Evolutionary conservation across 2,797 vertebrate species (phyloP).

Genomic region (Distichodus sexfasciatus): DNA sequence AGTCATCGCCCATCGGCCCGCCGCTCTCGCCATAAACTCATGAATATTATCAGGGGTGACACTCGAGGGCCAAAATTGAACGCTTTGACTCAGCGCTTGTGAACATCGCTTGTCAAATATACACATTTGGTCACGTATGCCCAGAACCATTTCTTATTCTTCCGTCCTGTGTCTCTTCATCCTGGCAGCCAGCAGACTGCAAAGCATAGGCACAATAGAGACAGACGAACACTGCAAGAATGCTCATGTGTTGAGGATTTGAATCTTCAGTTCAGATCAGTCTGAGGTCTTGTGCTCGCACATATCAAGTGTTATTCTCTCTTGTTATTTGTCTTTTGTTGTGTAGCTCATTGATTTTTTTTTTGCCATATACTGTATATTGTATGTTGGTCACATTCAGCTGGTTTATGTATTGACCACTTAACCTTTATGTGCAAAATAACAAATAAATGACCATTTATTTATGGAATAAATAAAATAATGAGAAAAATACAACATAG

Average conservation of each 20-base stretch:
- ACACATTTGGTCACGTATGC: background rate
- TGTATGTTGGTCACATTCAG: no score
- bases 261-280: background rate
- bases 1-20: slow-evolving; percentile 49
- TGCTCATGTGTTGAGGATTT: background rate
- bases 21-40: background rate
- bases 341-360: no score
- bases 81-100: background rate
- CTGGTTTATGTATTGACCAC: no score
- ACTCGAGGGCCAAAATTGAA: background rate
- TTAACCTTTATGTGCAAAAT: no score
- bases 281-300: no score
- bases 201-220: slow-evolving; percentile 1
- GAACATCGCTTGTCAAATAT: slow-evolving; percentile 10
- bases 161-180: background rate
- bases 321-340: no score
- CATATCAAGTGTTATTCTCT: no score
- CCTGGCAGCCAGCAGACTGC: slow-evolving; percentile 5
- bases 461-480: no score
- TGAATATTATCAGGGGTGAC: slow-evolving; percentile 10
- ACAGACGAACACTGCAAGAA: slow-evolving; percentile 5
- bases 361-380: no score
- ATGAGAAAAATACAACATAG: no score
- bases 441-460: no score
- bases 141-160: slow-evolving; percentile 18